A percentile compares a stretch with the other conserved stretches of the same genome.
Conservation (phyloP, 2,113 vertebrate genomes). For the Merops nubicus region DNA sequence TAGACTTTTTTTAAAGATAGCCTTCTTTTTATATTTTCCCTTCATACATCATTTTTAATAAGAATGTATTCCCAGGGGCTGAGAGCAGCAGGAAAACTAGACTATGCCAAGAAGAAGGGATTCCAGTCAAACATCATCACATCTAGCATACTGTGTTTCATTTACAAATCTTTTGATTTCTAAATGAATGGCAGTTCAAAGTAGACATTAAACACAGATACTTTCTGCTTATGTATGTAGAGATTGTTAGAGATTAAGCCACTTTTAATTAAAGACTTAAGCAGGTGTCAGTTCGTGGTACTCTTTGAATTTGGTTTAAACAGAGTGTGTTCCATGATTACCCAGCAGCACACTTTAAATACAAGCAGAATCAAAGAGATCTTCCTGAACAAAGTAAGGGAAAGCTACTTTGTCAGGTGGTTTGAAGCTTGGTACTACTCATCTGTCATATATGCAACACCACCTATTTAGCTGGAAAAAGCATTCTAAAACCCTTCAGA, state of each 20-base stretch:
- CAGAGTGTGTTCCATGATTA: not conserved
- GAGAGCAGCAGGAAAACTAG: not conserved
- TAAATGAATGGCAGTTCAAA: constrained; percentile 58
- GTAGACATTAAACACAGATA: constrained; percentile 39
- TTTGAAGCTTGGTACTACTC: constrained; percentile 8
- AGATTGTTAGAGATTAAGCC: constrained; percentile 55
- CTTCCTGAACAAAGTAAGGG: not conserved
- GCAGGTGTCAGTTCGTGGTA: constrained; percentile 41
- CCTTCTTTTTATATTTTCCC: not conserved
- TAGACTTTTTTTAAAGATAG: not conserved
- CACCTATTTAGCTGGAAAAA: not conserved
- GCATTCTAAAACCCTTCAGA: not conserved
- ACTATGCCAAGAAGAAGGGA: constrained; percentile 11
- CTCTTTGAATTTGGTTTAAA: constrained; percentile 34
- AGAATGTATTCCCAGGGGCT: not conserved
- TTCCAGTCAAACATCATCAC: constrained; percentile 16
- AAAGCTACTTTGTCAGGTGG: not conserved
- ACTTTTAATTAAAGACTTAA: constrained; percentile 61
- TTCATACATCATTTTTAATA: not conserved
- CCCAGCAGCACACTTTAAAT: not conserved
- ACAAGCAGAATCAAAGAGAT: constrained; percentile 42
- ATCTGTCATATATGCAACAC: not conserved
- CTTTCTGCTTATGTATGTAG: constrained; percentile 28
- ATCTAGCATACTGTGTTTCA: not conserved
- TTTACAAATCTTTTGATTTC: constrained; percentile 66